phyloP scores from a whole-genome alignment of 1,140 invertebrate species.

The Dysdera silvatica region DNA sequence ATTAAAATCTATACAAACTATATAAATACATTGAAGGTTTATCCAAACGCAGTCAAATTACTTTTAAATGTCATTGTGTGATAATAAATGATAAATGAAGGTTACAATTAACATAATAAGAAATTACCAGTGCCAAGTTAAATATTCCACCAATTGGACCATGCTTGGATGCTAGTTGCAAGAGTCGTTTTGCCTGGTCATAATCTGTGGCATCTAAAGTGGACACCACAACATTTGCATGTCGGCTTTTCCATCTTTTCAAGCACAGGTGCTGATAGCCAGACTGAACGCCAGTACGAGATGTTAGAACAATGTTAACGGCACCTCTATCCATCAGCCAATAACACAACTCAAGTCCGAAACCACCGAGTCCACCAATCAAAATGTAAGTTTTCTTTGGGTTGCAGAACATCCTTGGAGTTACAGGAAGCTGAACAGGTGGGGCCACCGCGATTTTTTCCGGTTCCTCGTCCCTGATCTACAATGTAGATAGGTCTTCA shows the following conservation, averaged over 20 bases:
- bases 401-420: constrained; percentile 76
- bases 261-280: constrained; percentile 63
- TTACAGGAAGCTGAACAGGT: constrained; percentile 43
- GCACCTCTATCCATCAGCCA: constrained; percentile 84
- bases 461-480: constrained; percentile 40
- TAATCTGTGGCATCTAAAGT: constrained; percentile 56
- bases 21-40: no score
- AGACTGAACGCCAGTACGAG: constrained; percentile 72
- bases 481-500: no score
- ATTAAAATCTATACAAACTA: no score
- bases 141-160: constrained; percentile 88
- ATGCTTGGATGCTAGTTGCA: constrained; percentile 49
- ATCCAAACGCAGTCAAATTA: no score
- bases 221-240: constrained; percentile 62
- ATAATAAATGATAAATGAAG: no score
- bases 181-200: constrained; percentile 60
- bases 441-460: constrained; percentile 32
- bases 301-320: constrained; percentile 72
- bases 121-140: constrained; percentile 65
- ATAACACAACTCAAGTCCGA: constrained; percentile 82
- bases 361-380: constrained; percentile 82
- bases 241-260: constrained; percentile 55
- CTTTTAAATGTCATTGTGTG: no score
- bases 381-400: constrained; percentile 80
- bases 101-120: no score